Evolutionary conservation across 1,140 invertebrate genomes (phyloP).

Genomic region (Lordiphosa collinella): DNA sequence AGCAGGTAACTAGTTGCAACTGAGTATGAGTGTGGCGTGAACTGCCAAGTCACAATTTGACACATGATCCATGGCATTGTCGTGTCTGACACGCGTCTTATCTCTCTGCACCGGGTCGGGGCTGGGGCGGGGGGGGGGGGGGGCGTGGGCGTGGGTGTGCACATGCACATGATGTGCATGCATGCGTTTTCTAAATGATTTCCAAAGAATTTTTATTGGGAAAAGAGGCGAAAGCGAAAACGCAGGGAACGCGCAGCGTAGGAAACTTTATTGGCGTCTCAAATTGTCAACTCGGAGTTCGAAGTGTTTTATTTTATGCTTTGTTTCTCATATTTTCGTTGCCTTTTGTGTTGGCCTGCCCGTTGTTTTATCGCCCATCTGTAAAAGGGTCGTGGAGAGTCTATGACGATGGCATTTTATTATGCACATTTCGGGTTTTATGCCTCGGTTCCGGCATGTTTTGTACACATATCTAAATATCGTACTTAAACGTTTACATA

Average conservation of each 20-base stretch:
- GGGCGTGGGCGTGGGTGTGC: conserved; percentile 26
- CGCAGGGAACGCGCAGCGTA: conserved; percentile 42
- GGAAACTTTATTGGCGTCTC: conserved; percentile 72
- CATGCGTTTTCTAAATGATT: conserved; percentile 76
- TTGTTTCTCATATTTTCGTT: conserved; percentile 73
- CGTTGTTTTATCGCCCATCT: conserved; percentile 68
- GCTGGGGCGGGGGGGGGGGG: conserved; percentile 13
- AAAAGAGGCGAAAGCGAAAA: conserved; percentile 48
- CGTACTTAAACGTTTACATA: conserved; percentile 73
- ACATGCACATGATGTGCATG: conserved; percentile 69
- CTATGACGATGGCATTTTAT: conserved; percentile 73
- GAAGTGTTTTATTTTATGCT: conserved; percentile 75
- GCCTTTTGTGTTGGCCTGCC: conserved; percentile 46
- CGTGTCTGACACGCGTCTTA: conserved; percentile 74
- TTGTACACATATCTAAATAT: conserved; percentile 74
- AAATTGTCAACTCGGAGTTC: conserved; percentile 71
- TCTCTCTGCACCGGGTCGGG: conserved; percentile 37
- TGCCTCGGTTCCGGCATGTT: conserved; percentile 73
- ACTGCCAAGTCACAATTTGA: conserved; percentile 71
- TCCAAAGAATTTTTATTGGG: conserved; percentile 73
- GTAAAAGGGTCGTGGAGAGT: conserved; percentile 59
- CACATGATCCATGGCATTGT: conserved; percentile 73
- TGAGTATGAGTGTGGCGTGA: conserved; percentile 34
- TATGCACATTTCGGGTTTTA: conserved; percentile 73
- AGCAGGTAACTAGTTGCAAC: conserved; percentile 59